These are phyloP conservation scores for Drosophila antonietae DNA, from an alignment of 2,888 invertebrate species.

Conservation along the genomic window DNA sequence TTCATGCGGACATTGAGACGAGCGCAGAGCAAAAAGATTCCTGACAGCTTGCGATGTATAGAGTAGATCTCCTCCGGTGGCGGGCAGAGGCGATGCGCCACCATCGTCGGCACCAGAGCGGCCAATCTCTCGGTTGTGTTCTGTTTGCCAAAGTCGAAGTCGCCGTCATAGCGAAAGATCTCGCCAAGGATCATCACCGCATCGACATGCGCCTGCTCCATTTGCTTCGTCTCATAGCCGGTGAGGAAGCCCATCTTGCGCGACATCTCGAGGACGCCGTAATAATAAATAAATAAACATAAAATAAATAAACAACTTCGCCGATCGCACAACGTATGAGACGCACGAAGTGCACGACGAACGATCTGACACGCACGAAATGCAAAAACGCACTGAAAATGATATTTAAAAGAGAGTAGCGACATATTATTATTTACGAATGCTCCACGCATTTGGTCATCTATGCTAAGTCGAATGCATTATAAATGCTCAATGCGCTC, in stretches of 20 bases:
- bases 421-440: conserved; percentile 60
- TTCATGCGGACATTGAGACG: conserved; percentile 93
- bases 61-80: conserved; percentile 99
- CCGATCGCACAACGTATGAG: conserved; percentile 15
- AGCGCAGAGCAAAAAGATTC: conserved; percentile 95
- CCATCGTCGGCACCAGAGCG: conserved; percentile 95
- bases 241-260: conserved; percentile 97
- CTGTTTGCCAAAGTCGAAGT: conserved; percentile 95
- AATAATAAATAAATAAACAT: too few relatives aligned
- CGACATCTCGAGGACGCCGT: too few relatives aligned
- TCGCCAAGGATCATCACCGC: conserved; percentile 99
- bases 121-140: conserved; percentile 92
- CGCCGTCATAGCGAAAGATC: conserved; percentile 91
- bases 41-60: conserved; percentile 97
- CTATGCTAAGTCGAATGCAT: conserved; percentile 37
- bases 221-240: conserved; percentile 98
- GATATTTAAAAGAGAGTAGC: conserved; percentile 63
- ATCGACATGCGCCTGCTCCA: conserved; percentile 98
- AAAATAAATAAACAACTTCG: too few relatives aligned
- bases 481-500: conserved; percentile 6
- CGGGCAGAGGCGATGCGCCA: conserved; percentile 96
- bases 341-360: conserved; percentile 60
- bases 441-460: conserved; percentile 58
- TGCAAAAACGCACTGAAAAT: conserved; percentile 71
- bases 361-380: conserved; percentile 70